These are phyloP conservation scores for Carabus problematicus DNA, from an alignment of 2,888 invertebrate genomes.

Conservation along the genomic window DNA sequence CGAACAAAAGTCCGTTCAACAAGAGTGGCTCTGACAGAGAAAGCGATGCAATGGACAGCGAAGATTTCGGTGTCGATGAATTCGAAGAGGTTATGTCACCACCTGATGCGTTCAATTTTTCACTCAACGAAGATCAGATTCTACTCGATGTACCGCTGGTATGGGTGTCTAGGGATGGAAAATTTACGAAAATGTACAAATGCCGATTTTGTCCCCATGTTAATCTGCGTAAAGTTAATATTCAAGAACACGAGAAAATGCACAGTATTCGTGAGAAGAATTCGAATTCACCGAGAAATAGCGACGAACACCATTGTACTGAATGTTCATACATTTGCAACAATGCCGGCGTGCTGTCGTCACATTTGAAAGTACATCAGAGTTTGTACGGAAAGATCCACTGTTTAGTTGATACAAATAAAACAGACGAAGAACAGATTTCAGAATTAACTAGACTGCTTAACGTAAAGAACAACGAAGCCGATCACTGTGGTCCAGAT, in stretches of 20 bases:
- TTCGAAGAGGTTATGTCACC: conserved; percentile 52
- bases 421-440: conserved; percentile 73
- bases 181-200: conserved; percentile 82
- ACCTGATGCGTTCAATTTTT: conserved; percentile 43
- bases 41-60: conserved; percentile 51
- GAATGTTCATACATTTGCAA: conserved; percentile 83
- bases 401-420: conserved; percentile 70
- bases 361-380: conserved; percentile 77
- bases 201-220: conserved; percentile 86
- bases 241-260: conserved; percentile 85
- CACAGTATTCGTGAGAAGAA: conserved; percentile 63
- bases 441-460: conserved; percentile 56
- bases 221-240: conserved; percentile 79
- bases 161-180: conserved; percentile 77
- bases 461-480: conserved; percentile 42
- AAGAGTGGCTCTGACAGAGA: conserved; percentile 32
- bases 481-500: conserved; percentile 54
- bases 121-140: conserved; percentile 58
- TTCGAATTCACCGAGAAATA: conserved; percentile 54
- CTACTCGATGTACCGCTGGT: conserved; percentile 73
- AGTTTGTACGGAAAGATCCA: conserved; percentile 75
- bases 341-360: conserved; percentile 70
- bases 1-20: conserved; percentile 54
- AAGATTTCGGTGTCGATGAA: conserved; percentile 52
- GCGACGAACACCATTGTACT: conserved; percentile 71